These are phyloP conservation scores for Axinella damicornis DNA, from an alignment of 37 sponge, comb jelly and placozoan species.

Conservation along the genomic window DNA sequence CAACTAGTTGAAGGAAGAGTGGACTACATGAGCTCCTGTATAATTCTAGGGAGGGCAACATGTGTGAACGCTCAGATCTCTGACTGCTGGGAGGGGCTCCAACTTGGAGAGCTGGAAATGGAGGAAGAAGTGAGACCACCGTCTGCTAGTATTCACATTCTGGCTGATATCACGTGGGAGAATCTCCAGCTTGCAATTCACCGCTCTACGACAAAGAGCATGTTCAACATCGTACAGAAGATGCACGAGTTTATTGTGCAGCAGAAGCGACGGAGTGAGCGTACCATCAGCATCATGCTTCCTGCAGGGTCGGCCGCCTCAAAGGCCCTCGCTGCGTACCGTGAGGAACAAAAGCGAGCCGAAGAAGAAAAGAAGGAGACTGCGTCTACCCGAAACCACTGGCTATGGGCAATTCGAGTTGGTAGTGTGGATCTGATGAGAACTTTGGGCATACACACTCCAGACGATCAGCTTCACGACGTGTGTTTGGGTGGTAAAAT, in stretches of 20 bases:
- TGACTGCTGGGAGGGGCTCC: slow-evolving; percentile 71
- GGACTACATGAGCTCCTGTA: slow-evolving; percentile 84
- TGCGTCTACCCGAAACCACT: slow-evolving; percentile 59
- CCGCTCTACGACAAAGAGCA: slow-evolving; percentile 59
- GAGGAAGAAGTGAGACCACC: not conserved
- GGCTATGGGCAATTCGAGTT: slow-evolving; percentile 83
- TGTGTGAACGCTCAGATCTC: slow-evolving; percentile 7
- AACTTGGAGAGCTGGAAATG: not conserved
- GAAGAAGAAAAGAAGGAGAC: slow-evolving; percentile 7
- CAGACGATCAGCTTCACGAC: slow-evolving; percentile 14
- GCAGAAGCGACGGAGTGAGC: slow-evolving; percentile 80
- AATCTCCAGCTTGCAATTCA: slow-evolving; percentile 65
- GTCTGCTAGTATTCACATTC: slow-evolving; percentile 17
- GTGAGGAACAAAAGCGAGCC: slow-evolving; percentile 41
- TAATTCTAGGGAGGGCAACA: slow-evolving; percentile 53
- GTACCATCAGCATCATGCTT: slow-evolving; percentile 69
- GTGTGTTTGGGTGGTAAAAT: slow-evolving; percentile 80
- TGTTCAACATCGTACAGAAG: slow-evolving; percentile 72
- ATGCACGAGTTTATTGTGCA: slow-evolving; percentile 75
- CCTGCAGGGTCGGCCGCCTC: slow-evolving; percentile 60
- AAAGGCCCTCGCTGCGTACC: slow-evolving; percentile 57
- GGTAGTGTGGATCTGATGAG: slow-evolving; percentile 61
- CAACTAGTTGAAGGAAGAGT: slow-evolving; percentile 60
- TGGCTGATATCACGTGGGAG: slow-evolving; percentile 61
- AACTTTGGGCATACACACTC: slow-evolving; percentile 58